Evolutionary conservation across 2,888 invertebrate genomes (phyloP).

Genomic region (Andrena bucephala): DNA sequence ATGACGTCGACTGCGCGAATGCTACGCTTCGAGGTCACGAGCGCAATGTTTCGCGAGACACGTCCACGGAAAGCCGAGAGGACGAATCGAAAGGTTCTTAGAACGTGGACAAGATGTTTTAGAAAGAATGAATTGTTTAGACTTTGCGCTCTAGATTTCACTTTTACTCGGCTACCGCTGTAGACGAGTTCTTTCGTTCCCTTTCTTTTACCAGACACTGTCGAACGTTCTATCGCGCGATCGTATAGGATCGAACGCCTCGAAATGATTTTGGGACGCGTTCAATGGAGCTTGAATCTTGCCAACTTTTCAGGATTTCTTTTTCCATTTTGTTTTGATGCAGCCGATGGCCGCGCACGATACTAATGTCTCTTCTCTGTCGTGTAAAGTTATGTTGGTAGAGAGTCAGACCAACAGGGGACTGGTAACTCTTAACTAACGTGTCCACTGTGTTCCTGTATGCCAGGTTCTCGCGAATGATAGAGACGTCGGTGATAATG

Average conservation of each 20-base stretch:
- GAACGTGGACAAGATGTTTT: constrained; percentile 30
- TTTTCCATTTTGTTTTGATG: constrained; percentile 16
- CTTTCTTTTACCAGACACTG: not conserved
- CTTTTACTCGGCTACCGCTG: not conserved
- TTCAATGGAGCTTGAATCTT: constrained; percentile 37
- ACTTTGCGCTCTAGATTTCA: constrained; percentile 30
- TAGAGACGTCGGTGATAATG: constrained; percentile 93
- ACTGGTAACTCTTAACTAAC: not conserved
- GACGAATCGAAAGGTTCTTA: constrained; percentile 26
- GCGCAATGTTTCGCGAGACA: constrained; percentile 42
- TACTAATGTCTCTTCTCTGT: constrained; percentile 50
- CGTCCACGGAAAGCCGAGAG: constrained; percentile 3
- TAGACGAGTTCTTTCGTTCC: constrained; percentile 26
- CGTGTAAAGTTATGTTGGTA: constrained; percentile 37
- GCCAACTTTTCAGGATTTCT: constrained; percentile 28
- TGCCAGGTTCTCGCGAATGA: constrained; percentile 93
- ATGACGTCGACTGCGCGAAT: constrained; percentile 67
- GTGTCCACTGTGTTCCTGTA: constrained; percentile 40
- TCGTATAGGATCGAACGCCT: not conserved
- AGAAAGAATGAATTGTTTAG: constrained; percentile 40
- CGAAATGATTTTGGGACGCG: not conserved
- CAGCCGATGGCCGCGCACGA: constrained; percentile 38
- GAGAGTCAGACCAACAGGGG: constrained; percentile 22
- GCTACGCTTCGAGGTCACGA: constrained; percentile 64
- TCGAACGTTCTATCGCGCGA: not conserved